Conservation (phyloP, 2,113 vertebrate species). For the Leuciscus idus region DNA sequence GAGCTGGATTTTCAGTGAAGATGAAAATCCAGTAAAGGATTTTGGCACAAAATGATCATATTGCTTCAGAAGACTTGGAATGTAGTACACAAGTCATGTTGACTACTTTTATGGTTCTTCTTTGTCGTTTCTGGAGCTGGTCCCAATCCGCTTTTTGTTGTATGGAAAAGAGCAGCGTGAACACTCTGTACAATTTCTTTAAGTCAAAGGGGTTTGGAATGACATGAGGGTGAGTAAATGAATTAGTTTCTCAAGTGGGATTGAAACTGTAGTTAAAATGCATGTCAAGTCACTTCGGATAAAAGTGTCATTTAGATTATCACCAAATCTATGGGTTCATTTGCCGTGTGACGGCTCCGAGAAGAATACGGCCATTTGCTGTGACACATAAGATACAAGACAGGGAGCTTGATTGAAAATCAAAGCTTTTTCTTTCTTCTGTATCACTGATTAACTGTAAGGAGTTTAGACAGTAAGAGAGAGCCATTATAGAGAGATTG, state of each 20-base stretch:
- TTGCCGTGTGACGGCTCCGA: background rate
- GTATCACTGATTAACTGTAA: background rate
- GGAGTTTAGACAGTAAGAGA: constrained; percentile 19
- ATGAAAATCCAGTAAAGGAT: background rate
- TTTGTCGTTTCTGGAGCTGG: background rate
- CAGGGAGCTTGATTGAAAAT: constrained; percentile 10
- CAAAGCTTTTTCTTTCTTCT: background rate
- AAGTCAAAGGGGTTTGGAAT: background rate
- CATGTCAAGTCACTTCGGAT: background rate
- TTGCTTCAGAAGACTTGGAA: background rate
- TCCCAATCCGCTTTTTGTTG: background rate
- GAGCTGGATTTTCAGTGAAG: background rate
- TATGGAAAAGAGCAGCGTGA: background rate
- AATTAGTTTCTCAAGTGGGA: background rate
- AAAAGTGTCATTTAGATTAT: background rate
- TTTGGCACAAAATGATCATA: background rate
- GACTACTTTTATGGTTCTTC: background rate
- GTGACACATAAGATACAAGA: background rate
- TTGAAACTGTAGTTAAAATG: background rate
- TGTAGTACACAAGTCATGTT: background rate
- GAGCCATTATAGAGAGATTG: constrained; percentile 41
- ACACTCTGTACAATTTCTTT: background rate
- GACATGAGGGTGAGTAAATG: background rate
- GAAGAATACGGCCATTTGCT: background rate
- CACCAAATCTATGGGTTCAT: background rate